These are phyloP conservation scores for Melieria picta DNA, from an alignment of 2,888 invertebrate species.

Conservation along the genomic window DNA sequence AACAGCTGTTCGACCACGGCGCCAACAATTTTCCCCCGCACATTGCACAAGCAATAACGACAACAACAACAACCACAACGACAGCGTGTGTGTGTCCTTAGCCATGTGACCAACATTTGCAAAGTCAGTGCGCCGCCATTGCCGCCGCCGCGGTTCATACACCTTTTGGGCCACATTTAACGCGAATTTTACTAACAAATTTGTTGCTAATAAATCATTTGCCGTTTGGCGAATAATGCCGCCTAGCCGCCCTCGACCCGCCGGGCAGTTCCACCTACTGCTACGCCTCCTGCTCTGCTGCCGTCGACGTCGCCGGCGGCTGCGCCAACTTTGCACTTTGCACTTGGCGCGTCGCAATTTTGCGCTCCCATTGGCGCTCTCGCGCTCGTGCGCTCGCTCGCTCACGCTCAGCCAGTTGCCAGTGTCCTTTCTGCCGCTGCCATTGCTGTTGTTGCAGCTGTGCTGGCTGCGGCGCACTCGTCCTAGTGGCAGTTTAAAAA, in stretches of 20 bases:
- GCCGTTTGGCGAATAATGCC: constrained; percentile 16
- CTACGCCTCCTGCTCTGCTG: background rate
- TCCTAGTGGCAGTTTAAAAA: constrained; percentile 55
- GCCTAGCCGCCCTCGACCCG: background rate
- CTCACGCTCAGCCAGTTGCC: constrained; percentile 4
- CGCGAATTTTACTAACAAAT: constrained; percentile 40
- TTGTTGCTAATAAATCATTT: constrained; percentile 42
- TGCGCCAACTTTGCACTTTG: constrained; percentile 6
- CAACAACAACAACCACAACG: no score
- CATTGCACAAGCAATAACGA: no score
- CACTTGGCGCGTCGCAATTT: background rate
- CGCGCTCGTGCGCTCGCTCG: constrained; percentile 15
- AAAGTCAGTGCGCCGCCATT: no score
- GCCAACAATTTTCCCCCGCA: no score
- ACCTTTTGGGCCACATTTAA: constrained; percentile 29
- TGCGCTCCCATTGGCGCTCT: background rate
- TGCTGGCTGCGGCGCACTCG: no score
- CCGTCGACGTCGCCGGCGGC: background rate
- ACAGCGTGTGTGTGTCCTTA: no score
- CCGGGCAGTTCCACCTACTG: background rate
- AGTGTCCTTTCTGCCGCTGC: constrained; percentile 12
- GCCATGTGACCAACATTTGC: no score
- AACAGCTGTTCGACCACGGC: no score
- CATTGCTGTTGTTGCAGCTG: constrained; percentile 20
- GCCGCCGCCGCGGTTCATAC: constrained; percentile 13